phyloP scores from a whole-genome alignment of 2,113 vertebrate genomes.

The Geococcyx californianus region DNA sequence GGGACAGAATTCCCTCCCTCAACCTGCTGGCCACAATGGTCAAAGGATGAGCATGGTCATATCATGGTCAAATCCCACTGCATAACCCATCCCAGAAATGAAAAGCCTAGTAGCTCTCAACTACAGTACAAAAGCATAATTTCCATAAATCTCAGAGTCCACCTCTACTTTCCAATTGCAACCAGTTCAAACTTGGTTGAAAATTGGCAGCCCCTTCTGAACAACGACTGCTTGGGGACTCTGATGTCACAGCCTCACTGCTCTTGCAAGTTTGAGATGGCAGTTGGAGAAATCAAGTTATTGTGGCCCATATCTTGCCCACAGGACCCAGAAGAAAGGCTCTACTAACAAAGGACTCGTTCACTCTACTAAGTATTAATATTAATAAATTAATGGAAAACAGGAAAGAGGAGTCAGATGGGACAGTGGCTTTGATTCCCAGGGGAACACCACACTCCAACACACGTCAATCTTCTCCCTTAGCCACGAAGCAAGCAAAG shows the following conservation, averaged over 20 bases:
- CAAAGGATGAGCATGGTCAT: neutral
- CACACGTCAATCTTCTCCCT: neutral
- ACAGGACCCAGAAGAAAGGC: neutral
- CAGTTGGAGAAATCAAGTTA: neutral
- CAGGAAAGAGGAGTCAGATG: neutral
- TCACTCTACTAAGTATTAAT: neutral
- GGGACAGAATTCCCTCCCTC: fast-evolving
- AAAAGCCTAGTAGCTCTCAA: neutral
- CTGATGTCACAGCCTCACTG: neutral
- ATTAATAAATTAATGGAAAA: neutral
- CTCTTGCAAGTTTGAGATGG: neutral
- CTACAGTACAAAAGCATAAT: neutral
- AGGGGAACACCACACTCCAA: neutral
- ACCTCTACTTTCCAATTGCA: too few species aligned
- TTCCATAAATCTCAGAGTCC: neutral
- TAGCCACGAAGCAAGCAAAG: fast-evolving
- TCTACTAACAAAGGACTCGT: neutral
- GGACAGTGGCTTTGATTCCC: neutral
- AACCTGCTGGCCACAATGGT: neutral
- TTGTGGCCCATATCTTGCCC: neutral
- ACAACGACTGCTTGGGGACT: neutral
- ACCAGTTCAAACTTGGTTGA: neutral
- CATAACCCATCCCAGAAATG: neutral
- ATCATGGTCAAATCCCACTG: neutral
- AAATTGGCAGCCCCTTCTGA: neutral